Evolutionary conservation across 2,888 invertebrate species (phyloP), one percentile per base, ranked within the genome.

Genomic region (Ferdinandea cuprea): DNA sequence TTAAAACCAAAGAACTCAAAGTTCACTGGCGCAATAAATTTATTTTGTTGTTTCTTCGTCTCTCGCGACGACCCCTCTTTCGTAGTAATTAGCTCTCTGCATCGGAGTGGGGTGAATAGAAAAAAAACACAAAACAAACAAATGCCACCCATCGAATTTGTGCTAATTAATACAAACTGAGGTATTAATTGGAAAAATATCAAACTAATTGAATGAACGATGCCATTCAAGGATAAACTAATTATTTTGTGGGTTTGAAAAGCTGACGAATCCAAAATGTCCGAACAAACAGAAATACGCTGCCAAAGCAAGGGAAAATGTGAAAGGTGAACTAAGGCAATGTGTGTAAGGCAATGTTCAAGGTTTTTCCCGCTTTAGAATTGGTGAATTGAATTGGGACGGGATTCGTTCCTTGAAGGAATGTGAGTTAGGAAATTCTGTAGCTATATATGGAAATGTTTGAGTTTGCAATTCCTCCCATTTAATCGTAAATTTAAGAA

Each of bases 181-280:
- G 46, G 59, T 59, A 77, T 72, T 81, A 81, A 81, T 81, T 81
- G 59, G 63, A 46, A 81, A 81, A 81, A 77, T 77, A 77, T 77
- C 69, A 30, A 77, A 77, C 65, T 81, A 77, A 81, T 72, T 81
- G 69, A 81, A 77, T 72, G 81, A 65, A 9, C 54, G 58, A 65
- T 65, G 17, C 19, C 42, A 32, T 42, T 44, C 37, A 35, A 8
- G 37, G 37, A 11, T 30, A 17, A 54, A 35, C 19, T 59, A 54
- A 48, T 61, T 79, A 66, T 65, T 65, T n/a, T 11, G 30, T 35
- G 28, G 63, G 48, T 58, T 50, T 46, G 65, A 52, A 48, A 72
- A 59, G 50, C 58, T 71, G 63, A 63, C 28, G 46, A 9, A 13
- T 17, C 46, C 7, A 6, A 15, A 15, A 40, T 15, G 1, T 40